Percentiles rank a stretch among this genome's conserved stretches.
Evolutionary conservation across 2,797 vertebrate species (phyloP).

Genomic region (Melanotaenia boesemani): DNA sequence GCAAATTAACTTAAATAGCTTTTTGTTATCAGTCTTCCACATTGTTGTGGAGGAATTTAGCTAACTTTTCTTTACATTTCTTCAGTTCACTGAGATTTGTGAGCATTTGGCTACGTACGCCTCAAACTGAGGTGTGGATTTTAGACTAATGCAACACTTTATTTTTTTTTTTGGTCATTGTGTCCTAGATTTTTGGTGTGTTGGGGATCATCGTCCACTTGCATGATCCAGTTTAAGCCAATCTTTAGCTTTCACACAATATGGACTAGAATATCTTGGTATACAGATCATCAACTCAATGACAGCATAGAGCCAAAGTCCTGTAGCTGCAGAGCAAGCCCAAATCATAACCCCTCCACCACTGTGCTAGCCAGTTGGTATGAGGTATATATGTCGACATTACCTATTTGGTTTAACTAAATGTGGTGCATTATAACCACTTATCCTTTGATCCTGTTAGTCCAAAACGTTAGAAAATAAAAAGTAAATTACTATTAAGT

Average conservation of each 20-base stretch:
- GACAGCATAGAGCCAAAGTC: too few relatives aligned
- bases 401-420: too few relatives aligned
- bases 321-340: too few relatives aligned
- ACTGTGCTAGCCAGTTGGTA: too few relatives aligned
- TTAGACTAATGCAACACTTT: neutral
- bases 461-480: too few relatives aligned
- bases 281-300: neutral
- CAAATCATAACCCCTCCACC: too few relatives aligned
- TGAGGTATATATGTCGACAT: too few relatives aligned
- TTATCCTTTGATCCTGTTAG: too few relatives aligned
- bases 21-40: neutral
- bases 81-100: neutral
- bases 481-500: too few relatives aligned
- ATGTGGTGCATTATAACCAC: too few relatives aligned
- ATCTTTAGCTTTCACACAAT: neutral
- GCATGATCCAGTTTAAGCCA: neutral
- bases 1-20: neutral
- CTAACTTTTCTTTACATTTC: too few relatives aligned
- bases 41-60: neutral
- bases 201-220: neutral
- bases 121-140: neutral
- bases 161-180: too few relatives aligned
- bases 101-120: neutral
- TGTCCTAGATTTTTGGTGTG: neutral
- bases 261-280: neutral